Conservation (phyloP, 1,140 invertebrate genomes). For the Papilio glaucus region DNA sequence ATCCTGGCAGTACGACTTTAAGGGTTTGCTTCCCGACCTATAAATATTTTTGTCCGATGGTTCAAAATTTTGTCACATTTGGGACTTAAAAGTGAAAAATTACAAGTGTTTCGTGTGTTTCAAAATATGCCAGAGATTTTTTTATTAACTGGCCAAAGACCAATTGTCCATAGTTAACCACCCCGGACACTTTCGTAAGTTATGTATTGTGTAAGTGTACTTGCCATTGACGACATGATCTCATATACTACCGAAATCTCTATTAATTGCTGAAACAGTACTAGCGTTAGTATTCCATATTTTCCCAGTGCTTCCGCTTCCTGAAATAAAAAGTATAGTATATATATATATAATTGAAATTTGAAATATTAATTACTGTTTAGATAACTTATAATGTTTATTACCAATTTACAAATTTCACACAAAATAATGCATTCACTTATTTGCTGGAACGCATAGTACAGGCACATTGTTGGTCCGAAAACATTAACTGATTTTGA, state of each 20-base stretch:
- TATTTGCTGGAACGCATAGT: constrained; percentile 46
- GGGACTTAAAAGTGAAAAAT: too few relatives aligned
- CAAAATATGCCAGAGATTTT: too few relatives aligned
- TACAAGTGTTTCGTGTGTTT: too few relatives aligned
- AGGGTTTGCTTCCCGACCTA: too few relatives aligned
- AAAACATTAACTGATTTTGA: constrained; percentile 35
- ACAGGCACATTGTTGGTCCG: constrained; percentile 40
- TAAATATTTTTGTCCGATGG: too few relatives aligned
- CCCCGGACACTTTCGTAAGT: too few relatives aligned
- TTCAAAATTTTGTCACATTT: too few relatives aligned
- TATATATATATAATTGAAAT: too few relatives aligned
- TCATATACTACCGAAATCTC: constrained; percentile 44
- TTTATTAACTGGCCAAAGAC: too few relatives aligned
- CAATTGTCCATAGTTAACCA: too few relatives aligned
- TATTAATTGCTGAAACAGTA: constrained; percentile 43
- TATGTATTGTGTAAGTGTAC: too few relatives aligned
- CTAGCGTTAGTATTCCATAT: constrained; percentile 40
- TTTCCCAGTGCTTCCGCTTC: constrained; percentile 40
- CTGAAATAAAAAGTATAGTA: constrained; percentile 22
- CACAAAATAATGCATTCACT: constrained; percentile 45
- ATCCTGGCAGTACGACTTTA: too few relatives aligned
- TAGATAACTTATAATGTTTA: background rate
- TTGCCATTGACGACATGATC: constrained; percentile 42
- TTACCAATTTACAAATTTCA: constrained; percentile 44
- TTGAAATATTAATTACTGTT: background rate